These are phyloP conservation scores for Esox lucius DNA, from an alignment of 2,797 vertebrate genomes.

Conservation along the genomic window DNA sequence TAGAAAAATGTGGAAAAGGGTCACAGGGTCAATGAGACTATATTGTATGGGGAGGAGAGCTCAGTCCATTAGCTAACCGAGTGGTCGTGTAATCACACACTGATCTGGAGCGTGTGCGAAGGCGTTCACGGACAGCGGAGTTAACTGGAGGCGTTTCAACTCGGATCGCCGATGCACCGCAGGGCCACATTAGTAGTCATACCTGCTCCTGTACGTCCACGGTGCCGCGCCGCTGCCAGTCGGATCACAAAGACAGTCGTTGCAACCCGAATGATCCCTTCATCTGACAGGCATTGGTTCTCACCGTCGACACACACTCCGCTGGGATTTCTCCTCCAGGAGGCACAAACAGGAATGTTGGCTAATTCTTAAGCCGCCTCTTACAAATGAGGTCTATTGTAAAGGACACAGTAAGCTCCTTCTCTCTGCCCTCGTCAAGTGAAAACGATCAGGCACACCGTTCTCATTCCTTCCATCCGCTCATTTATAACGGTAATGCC, in stretches of 20 bases:
- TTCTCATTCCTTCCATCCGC: constrained; percentile 34
- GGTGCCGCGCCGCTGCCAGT: neutral
- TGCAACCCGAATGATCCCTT: neutral
- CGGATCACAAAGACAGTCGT: constrained; percentile 4
- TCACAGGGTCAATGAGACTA: constrained; percentile 36
- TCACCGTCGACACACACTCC: neutral
- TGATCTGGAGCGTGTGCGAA: constrained; percentile 16
- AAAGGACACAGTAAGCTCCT: neutral
- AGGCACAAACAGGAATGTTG: neutral
- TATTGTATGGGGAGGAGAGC: constrained; percentile 22
- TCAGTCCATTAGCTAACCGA: constrained; percentile 44
- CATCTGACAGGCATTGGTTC: neutral
- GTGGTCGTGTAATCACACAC: constrained; percentile 36
- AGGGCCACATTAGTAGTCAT: constrained; percentile 5
- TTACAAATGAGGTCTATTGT: neutral
- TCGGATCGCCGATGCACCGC: constrained; percentile 21
- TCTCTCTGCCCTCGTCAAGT: neutral
- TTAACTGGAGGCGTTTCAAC: constrained; percentile 4
- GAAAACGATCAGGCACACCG: constrained; percentile 28
- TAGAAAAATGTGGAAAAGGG: constrained; percentile 27
- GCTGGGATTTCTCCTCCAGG: neutral
- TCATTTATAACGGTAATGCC: constrained; percentile 20
- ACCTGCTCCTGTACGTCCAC: neutral
- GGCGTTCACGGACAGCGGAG: constrained; percentile 3
- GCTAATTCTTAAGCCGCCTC: constrained; percentile 26